phyloP scores from a whole-genome alignment of 2,113 vertebrate species.

The Physeter macrocephalus region DNA sequence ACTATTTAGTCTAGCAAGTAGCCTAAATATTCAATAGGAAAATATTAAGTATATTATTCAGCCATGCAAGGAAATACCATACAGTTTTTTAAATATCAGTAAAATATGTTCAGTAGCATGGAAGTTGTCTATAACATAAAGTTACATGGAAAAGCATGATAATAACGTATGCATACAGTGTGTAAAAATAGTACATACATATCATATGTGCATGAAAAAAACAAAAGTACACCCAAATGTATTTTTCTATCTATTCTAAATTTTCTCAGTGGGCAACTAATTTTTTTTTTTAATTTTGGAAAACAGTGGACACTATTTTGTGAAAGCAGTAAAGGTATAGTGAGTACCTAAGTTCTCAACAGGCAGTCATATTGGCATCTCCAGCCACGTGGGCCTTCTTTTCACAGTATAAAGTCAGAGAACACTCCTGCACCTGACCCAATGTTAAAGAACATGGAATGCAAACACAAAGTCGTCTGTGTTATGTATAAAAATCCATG shows the following conservation, averaged over 20 bases:
- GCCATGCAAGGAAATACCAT: not conserved
- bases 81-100: not conserved
- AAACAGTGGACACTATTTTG: not conserved
- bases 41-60: not conserved
- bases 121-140: not conserved
- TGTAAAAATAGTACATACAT: not conserved
- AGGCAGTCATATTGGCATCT: rapidly evolving
- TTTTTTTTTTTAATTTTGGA: not conserved
- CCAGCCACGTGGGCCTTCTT: not conserved
- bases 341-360: not conserved
- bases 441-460: not conserved
- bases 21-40: not conserved
- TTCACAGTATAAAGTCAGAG: not conserved
- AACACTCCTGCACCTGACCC: not conserved
- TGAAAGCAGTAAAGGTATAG: not conserved
- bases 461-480: not conserved
- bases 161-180: not conserved
- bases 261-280: not conserved
- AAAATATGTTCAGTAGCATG: not conserved
- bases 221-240: not conserved
- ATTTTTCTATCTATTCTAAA: not conserved
- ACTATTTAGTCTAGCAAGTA: not conserved
- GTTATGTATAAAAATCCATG: not conserved
- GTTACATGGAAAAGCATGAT: not conserved
- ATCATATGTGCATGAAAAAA: not conserved